These are phyloP conservation scores for Polypedilum vanderplanki DNA, from an alignment of 1,140 invertebrate genomes.

Conservation along the genomic window DNA sequence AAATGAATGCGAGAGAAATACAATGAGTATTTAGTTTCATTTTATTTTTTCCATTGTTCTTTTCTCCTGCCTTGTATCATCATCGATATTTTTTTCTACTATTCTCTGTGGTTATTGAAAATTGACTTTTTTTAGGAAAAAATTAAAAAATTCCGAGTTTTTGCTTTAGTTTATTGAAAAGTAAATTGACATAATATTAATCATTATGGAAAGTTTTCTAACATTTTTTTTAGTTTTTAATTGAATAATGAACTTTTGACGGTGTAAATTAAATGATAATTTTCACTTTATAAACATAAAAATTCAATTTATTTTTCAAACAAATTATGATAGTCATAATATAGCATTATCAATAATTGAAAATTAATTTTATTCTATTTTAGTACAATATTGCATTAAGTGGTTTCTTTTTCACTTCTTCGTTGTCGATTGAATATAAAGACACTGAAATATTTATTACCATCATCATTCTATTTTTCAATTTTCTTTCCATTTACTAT, in stretches of 20 bases:
- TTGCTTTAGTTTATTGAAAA: neutral
- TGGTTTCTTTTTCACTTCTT: no score
- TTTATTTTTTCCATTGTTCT: neutral
- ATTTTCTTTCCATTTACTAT: neutral
- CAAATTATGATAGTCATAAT: no score
- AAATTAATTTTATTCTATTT: no score
- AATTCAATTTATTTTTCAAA: no score
- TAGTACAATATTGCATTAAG: no score
- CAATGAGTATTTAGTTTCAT: constrained; percentile 18
- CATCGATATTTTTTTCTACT: no score
- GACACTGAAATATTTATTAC: constrained; percentile 13
- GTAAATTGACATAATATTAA: neutral
- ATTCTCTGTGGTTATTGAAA: neutral
- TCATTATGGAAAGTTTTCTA: neutral
- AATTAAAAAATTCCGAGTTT: no score
- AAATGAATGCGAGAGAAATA: neutral
- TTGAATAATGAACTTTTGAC: no score
- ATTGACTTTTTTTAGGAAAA: neutral
- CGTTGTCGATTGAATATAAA: neutral
- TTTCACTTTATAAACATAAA: no score
- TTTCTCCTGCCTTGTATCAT: neutral
- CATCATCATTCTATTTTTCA: constrained; percentile 1
- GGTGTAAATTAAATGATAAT: no score
- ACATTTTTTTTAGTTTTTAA: no score
- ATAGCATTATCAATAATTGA: no score